Evolutionary conservation across 2,797 vertebrate species (phyloP), one percentile per base, ranked within the genome.

Genomic region (Rhabdomys pumilio): DNA sequence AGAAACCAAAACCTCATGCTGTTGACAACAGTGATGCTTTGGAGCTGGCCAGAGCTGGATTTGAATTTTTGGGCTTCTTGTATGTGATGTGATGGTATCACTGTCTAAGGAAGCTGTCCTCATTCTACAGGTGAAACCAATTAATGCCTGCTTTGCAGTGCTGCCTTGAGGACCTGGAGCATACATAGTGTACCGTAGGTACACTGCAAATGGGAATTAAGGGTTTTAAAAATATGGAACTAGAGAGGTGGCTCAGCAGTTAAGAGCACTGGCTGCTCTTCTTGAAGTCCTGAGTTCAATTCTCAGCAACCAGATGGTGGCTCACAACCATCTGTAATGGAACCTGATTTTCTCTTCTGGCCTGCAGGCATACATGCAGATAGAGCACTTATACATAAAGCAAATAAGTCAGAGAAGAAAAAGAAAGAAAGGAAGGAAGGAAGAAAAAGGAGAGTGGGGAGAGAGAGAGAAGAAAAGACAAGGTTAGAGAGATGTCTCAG

Each of bases 181-280:
- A 20, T 55, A 80, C 72, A 20, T 55, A 80, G 59, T 53, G 50
- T 38, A 61, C n/a, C 38, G 50, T 47, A 82, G 44, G 34, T 89
- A 50, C 38, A 86, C 72, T 5, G 13, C 26, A 44, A 86, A 94
- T 59, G 72, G 26, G 34, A 55, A 57, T 85, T 12, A 12, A 81
- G 89, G 17, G 53, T 67, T 93, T 93, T 87, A 47, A 72, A 87
- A 85, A 63, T 69, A 34, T n/a, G 67, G 34, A 34, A 15, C n/a
- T 72, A n/a, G 69, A 38, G 69, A 38, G 34, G 6, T 19, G 34
- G 67, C 67, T 69, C 67, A 8, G 34, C 6, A 15, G 34, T 67
- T 72, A 38, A n/a, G 67, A 38, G 29, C 67, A 72, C 14, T 72
- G 17, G 6, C 69, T 72, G 67, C 3, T 72, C 67, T 72, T 38